Percentiles rank a stretch among this genome's conserved stretches.
Conservation (phyloP, 1,140 invertebrate species). For the Neodiprion virginianus region DNA sequence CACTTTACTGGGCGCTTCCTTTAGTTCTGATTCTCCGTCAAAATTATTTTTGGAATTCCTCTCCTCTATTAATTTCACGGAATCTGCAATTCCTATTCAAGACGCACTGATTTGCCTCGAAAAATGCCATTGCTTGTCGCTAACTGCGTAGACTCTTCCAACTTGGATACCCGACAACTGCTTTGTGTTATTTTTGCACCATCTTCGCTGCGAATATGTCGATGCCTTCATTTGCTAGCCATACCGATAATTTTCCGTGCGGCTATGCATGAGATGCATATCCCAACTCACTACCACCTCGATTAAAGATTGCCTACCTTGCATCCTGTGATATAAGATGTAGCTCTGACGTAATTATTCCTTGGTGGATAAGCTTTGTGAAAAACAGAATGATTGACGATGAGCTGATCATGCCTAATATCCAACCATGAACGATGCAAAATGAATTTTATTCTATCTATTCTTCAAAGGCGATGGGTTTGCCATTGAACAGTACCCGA, state of each 20-base stretch:
- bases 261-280: conserved; percentile 91
- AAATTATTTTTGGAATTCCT: conserved; percentile 32
- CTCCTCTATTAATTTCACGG: conserved; percentile 54
- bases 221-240: conserved; percentile 89
- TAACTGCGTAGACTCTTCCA: conserved; percentile 83
- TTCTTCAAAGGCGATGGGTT: conserved; percentile 88
- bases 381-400: conserved; percentile 89
- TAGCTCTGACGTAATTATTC: conserved; percentile 79
- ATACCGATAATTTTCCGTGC: conserved; percentile 84
- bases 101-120: conserved; percentile 81
- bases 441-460: conserved; percentile 77
- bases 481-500: conserved; percentile 90
- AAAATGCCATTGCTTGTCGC: conserved; percentile 84
- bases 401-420: conserved; percentile 81
- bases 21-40: conserved; percentile 56
- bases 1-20: conserved; percentile 42
- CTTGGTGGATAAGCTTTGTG: conserved; percentile 83
- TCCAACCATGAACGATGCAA: conserved; percentile 91
- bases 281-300: conserved; percentile 75
- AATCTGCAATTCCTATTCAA: conserved; percentile 71
- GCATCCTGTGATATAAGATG: conserved; percentile 66
- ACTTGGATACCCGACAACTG: conserved; percentile 74
- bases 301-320: conserved; percentile 63
- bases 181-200: conserved; percentile 82
- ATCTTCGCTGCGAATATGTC: conserved; percentile 86